Conservation (phyloP, 2,888 invertebrate species). For the Agrotis ipsilon region DNA sequence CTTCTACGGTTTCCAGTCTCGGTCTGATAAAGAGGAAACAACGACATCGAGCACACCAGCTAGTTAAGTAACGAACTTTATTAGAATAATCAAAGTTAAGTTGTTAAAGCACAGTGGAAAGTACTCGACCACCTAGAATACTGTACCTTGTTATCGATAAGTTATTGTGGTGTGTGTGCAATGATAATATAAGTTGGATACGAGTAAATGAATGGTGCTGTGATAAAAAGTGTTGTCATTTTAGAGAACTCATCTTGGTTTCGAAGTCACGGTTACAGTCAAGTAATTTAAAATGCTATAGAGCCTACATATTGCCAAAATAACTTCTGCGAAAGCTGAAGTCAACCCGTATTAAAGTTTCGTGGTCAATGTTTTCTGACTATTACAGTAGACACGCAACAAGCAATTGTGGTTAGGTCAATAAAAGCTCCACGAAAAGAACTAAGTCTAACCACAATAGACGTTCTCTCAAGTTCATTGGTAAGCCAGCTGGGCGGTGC, state of each 20-base stretch:
- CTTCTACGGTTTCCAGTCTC: slow-evolving; percentile 79
- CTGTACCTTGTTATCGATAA: slow-evolving; percentile 68
- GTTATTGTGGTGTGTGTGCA: slow-evolving; percentile 75
- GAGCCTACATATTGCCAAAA: not conserved
- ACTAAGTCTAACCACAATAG: not conserved
- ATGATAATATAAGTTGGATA: slow-evolving; percentile 65
- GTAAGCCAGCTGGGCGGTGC: slow-evolving; percentile 24
- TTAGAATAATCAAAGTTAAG: slow-evolving; percentile 57
- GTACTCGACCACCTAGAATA: slow-evolving; percentile 37
- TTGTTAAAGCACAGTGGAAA: slow-evolving; percentile 47
- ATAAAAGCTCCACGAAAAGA: not conserved
- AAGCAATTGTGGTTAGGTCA: not conserved
- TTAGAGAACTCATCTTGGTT: not conserved
- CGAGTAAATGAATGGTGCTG: slow-evolving; percentile 86
- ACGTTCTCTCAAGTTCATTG: slow-evolving; percentile 57
- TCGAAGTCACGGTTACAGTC: not conserved
- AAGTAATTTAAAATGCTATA: slow-evolving; percentile 16
- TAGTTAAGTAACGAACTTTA: slow-evolving; percentile 59
- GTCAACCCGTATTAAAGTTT: not conserved
- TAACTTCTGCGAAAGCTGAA: not conserved
- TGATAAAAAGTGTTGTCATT: slow-evolving; percentile 77
- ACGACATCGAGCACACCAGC: slow-evolving; percentile 62
- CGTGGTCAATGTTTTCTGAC: not conserved
- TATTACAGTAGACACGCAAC: not conserved
- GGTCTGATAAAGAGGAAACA: slow-evolving; percentile 74